Conservation (phyloP, 2,888 invertebrate genomes). For the Colletes collaris region DNA sequence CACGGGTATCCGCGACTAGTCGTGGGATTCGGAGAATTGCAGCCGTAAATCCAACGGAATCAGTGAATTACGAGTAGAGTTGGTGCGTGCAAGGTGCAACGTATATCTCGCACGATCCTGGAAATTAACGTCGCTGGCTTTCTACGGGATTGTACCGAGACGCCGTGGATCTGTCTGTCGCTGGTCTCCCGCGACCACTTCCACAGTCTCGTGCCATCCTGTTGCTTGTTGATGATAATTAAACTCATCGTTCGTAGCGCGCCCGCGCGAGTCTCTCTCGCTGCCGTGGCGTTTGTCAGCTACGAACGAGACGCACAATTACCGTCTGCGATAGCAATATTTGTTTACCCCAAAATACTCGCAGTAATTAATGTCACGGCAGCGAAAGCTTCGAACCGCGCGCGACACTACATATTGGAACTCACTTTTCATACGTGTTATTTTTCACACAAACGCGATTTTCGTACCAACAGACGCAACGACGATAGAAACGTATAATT, state of each 20-base stretch:
- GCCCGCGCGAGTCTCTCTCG: conserved; percentile 1
- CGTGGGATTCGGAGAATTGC: conserved; percentile 34
- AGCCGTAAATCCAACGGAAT: conserved; percentile 51
- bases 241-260: conserved; percentile 39
- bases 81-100: conserved; percentile 40
- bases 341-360: neutral
- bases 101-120: conserved; percentile 55
- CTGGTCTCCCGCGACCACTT: conserved; percentile 53
- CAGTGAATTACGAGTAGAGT: conserved; percentile 51
- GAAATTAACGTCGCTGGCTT: conserved; percentile 63
- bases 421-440: too few species aligned
- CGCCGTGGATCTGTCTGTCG: conserved; percentile 48
- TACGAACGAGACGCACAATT: conserved; percentile 4
- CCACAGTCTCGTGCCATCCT: conserved; percentile 18
- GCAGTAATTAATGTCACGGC: neutral
- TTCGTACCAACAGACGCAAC: too few species aligned
- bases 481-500: too few species aligned
- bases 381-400: neutral
- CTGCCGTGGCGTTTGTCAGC: neutral
- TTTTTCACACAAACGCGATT: too few species aligned
- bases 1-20: conserved; percentile 3
- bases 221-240: conserved; percentile 56
- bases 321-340: neutral
- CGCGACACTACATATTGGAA: neutral
- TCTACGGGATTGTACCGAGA: conserved; percentile 58